Evolutionary conservation across 2,113 vertebrate species (phyloP).

Genomic region (Bos javanicus): DNA sequence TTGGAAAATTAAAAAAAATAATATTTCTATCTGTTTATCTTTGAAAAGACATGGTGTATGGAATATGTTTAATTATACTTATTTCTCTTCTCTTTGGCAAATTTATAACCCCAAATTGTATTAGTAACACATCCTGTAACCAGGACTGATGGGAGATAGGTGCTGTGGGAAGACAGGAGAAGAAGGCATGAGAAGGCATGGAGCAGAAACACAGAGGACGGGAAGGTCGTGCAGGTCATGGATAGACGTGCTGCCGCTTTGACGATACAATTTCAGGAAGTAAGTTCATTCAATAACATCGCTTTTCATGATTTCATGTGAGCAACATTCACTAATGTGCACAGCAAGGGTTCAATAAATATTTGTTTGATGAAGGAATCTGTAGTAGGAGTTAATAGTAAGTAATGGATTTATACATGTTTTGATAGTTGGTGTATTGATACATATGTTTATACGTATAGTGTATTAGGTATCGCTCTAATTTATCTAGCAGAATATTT

Average conservation of each 20-base stretch:
- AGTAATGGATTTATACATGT: not conserved
- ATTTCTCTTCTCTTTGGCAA: not conserved
- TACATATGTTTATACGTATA: not conserved
- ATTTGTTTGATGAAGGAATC: not conserved
- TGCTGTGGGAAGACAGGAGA: not conserved
- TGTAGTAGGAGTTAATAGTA: not conserved
- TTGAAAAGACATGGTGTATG: not conserved
- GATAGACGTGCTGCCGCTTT: not conserved
- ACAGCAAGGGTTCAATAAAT: not conserved
- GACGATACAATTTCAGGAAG: not conserved
- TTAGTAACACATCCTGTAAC: not conserved
- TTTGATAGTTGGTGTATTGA: not conserved
- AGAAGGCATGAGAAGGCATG: rapidly evolving
- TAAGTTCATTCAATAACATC: not conserved
- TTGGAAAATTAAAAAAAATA: not conserved
- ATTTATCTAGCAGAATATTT: not conserved
- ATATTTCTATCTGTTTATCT: not conserved
- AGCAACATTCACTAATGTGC: not conserved
- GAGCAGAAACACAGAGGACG: not conserved
- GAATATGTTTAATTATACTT: not conserved
- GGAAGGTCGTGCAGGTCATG: not conserved
- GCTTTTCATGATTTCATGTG: not conserved
- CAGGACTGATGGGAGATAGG: not conserved
- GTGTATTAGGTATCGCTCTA: not conserved
- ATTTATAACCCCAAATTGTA: not conserved